phyloP scores from a whole-genome alignment of 35 echinoderm and acorn worm species.

The Heliocidaris tuberculata region DNA sequence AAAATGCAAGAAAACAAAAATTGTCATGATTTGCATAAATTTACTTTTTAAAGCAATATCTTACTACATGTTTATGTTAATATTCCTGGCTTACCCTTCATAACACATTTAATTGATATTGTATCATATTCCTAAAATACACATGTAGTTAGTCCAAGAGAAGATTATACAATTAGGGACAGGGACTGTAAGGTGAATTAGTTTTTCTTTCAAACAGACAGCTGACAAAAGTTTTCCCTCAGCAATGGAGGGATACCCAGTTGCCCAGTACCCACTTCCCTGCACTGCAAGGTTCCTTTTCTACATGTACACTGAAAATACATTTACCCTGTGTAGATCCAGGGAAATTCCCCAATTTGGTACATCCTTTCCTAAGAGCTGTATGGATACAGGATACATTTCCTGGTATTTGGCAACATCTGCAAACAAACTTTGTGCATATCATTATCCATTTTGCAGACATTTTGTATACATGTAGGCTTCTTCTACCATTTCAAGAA shows the following conservation, averaged over 20 bases:
- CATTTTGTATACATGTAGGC: too few species aligned
- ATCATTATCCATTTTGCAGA: background rate
- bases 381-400: background rate
- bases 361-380: background rate
- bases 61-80: too few species aligned
- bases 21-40: too few species aligned
- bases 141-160: too few species aligned
- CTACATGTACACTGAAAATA: background rate
- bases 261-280: background rate
- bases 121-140: too few species aligned
- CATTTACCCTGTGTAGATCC: background rate
- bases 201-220: background rate
- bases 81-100: too few species aligned
- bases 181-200: too few species aligned
- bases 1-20: too few species aligned
- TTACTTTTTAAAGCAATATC: too few species aligned
- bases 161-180: too few species aligned
- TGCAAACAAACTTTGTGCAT: background rate
- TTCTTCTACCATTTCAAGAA: too few species aligned
- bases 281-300: background rate
- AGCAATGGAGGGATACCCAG: background rate
- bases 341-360: slow-evolving; percentile 16
- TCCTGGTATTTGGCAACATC: background rate
- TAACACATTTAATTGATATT: too few species aligned
- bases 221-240: background rate